phyloP scores from a whole-genome alignment of 2,888 invertebrate genomes.

The Autographa gamma region DNA sequence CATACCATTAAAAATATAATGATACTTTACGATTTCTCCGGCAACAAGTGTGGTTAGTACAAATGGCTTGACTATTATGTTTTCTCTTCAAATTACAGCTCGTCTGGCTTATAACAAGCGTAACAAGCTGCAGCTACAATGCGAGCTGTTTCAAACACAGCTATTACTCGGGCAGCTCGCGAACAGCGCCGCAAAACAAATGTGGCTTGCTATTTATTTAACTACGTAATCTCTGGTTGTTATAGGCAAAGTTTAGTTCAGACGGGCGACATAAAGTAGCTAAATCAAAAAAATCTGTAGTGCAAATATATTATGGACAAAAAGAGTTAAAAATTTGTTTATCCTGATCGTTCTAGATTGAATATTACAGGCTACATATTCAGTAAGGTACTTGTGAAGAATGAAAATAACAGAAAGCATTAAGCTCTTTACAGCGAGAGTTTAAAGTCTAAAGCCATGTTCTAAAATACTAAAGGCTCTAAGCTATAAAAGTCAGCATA shows the following conservation, averaged over 20 bases:
- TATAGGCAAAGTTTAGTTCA: conserved; percentile 18
- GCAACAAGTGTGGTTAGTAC: background rate
- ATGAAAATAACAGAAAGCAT: background rate
- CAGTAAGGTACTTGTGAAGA: too few species aligned
- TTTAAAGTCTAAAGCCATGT: too few species aligned
- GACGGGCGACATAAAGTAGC: background rate
- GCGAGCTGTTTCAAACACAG: conserved; percentile 32
- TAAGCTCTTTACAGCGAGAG: too few species aligned
- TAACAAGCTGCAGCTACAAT: conserved; percentile 18
- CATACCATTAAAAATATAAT: background rate
- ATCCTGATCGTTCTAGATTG: too few species aligned
- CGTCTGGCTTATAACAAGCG: conserved; percentile 5
- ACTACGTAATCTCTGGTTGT: conserved; percentile 22
- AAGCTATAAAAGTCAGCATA: background rate
- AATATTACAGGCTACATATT: too few species aligned
- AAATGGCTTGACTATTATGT: conserved; percentile 49
- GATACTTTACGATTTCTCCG: conserved; percentile 6
- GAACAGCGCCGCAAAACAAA: conserved; percentile 28
- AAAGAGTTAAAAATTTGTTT: too few species aligned
- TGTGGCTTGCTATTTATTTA: conserved; percentile 42
- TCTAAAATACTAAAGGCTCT: background rate
- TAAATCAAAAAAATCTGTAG: too few species aligned
- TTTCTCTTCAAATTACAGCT: conserved; percentile 51
- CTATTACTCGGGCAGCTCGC: conserved; percentile 30
- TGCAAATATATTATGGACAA: too few species aligned